Evolutionary conservation across 2,797 vertebrate species (phyloP), one percentile per base, ranked within the genome.

Genomic region (Lacerta bilineata): DNA sequence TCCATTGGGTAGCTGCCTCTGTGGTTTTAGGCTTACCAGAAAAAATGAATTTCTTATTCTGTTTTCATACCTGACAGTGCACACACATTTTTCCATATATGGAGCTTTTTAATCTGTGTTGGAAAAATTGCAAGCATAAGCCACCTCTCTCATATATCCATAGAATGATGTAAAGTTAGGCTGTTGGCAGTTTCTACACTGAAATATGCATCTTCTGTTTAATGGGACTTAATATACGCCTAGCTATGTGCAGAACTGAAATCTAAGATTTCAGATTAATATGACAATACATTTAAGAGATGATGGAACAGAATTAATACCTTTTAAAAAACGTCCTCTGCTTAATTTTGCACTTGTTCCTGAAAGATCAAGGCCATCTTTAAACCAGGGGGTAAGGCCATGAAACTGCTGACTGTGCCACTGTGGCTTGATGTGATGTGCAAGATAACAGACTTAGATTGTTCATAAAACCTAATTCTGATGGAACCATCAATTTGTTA

Each of bases 401-500:
- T 84, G 80, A 90, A 91, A 33, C 15, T 88, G 1, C 18, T 88
- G 90, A 80, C 20, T 90, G 43, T 83, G 55, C 66, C 84, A 80
- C 85, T 61, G 0, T 46, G 15, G 91, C 29, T 86, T 46, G 90
- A 82, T 93, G 89, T 94, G 88, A 90, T 95, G 81, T 95, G 89
- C 91, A 95, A 94, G 43, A 33, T 93, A 92, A 92, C 90, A 93
- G 87, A 84, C 82, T 85, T 91, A 75, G 68, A 15, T 39, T 68
- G 3, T 86, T 20, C 39, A 5, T 79, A 89, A 87, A 92, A 3
- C 1, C 46, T 84, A 83, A 25, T 39, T 33, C n/a, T 23, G 66
- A 90, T 55, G 80, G 55, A 91, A 90, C 91, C 50, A 87, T 88
- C 79, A 93, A 74, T 77, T 75, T 59, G 88, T 93, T 88, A 93